Base-by-base conservation (phyloP, 1,140 invertebrate species). In the Bradynema listronoti region DNA sequence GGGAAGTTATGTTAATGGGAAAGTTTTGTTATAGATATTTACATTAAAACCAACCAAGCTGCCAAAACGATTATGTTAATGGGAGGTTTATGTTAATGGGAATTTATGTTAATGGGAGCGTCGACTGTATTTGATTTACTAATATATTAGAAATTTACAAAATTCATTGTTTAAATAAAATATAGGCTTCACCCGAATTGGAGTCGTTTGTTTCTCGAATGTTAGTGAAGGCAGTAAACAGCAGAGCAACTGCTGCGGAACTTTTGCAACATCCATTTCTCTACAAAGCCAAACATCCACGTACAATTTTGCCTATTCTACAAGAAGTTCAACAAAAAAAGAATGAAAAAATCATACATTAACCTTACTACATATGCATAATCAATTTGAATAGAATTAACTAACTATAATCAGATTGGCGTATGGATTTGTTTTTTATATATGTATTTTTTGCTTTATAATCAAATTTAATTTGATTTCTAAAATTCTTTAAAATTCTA, bases 141-240 rank as follows among this genome's bases (percentile, higher is more conserved):
- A n/a, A n/a, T n/a, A n/a, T n/a, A n/a, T n/a, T n/a, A n/a, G n/a
- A n/a, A n/a, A n/a, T n/a, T n/a, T n/a, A n/a, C n/a, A n/a, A n/a
- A n/a, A n/a, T n/a, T n/a, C n/a, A n/a, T n/a, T n/a, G n/a, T n/a
- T n/a, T n/a, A n/a, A n/a, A n/a, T n/a, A n/a, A n/a, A n/a, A n/a
- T 55, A 47, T 46, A 55, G 52, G 43, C 52, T 4, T 55, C 52
- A n/a, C 33, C 27, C n/a, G 52, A 55, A 30, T 36, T 55, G 43
- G 50, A 55, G n/a, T 55, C 52, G 3, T 55, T 55, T 55, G 16
- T 55, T 16, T 50, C 33, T 22, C 16, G 16, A 22, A 55, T 55
- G 52, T 45, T 55, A 3, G 52, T 11, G 4, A 55, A 55, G 32
- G 52, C 41, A 5, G 53, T 25, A 3, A 46, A 16, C 5, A 14